Evolutionary conservation across 2,113 vertebrate species (phyloP).

Genomic region (Lagopus muta): DNA sequence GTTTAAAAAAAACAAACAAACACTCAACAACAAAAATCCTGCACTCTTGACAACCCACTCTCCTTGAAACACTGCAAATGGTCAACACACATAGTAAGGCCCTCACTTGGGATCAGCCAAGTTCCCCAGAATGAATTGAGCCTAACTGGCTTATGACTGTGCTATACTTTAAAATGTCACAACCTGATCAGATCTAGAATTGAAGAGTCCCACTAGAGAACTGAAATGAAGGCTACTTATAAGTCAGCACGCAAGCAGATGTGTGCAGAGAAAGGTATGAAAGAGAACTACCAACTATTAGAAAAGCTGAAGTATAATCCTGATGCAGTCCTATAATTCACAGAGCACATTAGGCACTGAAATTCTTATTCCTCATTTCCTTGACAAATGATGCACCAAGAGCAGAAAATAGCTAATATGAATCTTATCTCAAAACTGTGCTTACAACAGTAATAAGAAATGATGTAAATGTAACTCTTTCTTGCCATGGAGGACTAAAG

Average conservation of each 20-base stretch:
- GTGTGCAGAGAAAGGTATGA: not conserved
- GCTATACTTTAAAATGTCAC: not conserved
- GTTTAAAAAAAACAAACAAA: too few species aligned
- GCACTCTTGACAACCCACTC: not conserved
- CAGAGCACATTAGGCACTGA: constrained; percentile 12
- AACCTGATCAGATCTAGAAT: not conserved
- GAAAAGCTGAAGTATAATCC: constrained; percentile 34
- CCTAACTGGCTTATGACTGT: not conserved
- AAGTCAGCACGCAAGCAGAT: not conserved
- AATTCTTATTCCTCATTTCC: constrained; percentile 72
- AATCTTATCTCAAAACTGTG: constrained; percentile 47
- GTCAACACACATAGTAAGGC: fast-evolving
- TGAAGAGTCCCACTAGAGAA: not conserved
- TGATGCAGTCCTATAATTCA: constrained; percentile 47
- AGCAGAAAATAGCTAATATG: constrained; percentile 53
- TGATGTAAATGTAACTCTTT: constrained; percentile 3
- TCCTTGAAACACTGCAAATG: not conserved
- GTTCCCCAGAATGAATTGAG: not conserved
- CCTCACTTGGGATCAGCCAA: not conserved
- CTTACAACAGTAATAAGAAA: constrained; percentile 10
- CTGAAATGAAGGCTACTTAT: not conserved
- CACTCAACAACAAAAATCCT: too few species aligned
- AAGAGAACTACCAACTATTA: not conserved
- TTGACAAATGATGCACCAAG: constrained; percentile 62
- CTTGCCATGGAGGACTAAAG: not conserved